Evolutionary conservation across 2,797 vertebrate genomes (phyloP).

Genomic region (Todus mexicanus): DNA sequence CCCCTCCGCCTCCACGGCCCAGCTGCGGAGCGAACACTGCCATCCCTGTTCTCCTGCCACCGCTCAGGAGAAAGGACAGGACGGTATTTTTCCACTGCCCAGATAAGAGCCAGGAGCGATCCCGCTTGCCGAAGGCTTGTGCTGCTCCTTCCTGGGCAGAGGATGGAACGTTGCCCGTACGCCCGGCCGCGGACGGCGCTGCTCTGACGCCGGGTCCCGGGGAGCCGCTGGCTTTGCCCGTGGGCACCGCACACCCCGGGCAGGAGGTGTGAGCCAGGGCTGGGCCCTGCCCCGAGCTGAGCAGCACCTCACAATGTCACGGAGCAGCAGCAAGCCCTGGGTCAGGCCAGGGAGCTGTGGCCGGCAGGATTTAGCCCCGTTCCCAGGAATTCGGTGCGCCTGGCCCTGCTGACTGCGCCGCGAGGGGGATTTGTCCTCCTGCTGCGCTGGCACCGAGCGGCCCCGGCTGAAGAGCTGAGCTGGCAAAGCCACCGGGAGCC

Average conservation of each 20-base stretch:
- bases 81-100: neutral
- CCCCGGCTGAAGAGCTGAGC: neutral
- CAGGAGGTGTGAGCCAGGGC: neutral
- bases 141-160: neutral
- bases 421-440: neutral
- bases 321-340: too few species aligned
- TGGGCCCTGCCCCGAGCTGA: neutral
- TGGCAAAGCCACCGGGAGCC: neutral
- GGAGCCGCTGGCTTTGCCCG: neutral
- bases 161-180: accelerated
- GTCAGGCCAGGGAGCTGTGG: neutral
- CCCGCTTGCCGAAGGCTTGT: accelerated
- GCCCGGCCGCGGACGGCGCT: neutral
- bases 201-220: neutral
- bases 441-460: neutral
- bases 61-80: neutral
- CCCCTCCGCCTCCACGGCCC: neutral
- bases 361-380: neutral
- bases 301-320: neutral
- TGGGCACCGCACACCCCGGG: neutral
- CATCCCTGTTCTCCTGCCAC: neutral
- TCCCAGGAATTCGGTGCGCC: neutral
- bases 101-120: neutral
- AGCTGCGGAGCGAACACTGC: neutral
- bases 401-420: accelerated